A percentile compares a stretch with the other conserved stretches of the same genome.
These are phyloP conservation scores for Probaryconus sp. DNA, from an alignment of 1,140 invertebrate genomes.

Conservation along the genomic window DNA sequence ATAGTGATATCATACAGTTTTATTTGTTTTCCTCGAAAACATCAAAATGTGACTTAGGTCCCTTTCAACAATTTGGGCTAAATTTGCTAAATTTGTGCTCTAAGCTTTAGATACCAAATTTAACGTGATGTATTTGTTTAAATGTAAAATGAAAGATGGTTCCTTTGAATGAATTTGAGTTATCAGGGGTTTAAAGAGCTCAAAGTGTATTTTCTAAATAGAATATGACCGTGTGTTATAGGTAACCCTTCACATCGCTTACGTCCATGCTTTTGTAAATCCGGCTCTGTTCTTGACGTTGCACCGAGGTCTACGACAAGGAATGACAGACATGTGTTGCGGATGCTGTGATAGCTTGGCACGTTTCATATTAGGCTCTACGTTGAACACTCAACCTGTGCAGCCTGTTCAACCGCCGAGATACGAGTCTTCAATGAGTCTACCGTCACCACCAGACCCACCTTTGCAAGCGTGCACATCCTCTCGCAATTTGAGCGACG, in stretches of 20 bases:
- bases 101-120: no score
- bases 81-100: no score
- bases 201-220: background rate
- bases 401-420: constrained; percentile 37
- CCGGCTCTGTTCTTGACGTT: constrained; percentile 88
- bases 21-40: no score
- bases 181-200: no score
- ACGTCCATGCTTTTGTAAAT: constrained; percentile 92
- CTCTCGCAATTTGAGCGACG: constrained; percentile 48
- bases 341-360: constrained; percentile 83
- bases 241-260: constrained; percentile 92
- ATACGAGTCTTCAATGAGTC: constrained; percentile 53
- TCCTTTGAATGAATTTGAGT: no score
- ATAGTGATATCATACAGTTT: no score
- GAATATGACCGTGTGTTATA: constrained; percentile 73
- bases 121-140: no score
- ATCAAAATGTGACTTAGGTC: no score
- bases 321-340: constrained; percentile 85
- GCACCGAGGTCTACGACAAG: constrained; percentile 85
- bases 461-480: constrained; percentile 48
- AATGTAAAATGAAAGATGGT: no score
- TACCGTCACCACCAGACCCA: constrained; percentile 51
- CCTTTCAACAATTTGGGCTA: no score
- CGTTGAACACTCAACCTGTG: constrained; percentile 26
- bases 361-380: constrained; percentile 67